A percentile compares a stretch with the other conserved stretches of the same genome.
Conservation (phyloP, 2,797 vertebrate genomes). For the Darevskia mixta region DNA sequence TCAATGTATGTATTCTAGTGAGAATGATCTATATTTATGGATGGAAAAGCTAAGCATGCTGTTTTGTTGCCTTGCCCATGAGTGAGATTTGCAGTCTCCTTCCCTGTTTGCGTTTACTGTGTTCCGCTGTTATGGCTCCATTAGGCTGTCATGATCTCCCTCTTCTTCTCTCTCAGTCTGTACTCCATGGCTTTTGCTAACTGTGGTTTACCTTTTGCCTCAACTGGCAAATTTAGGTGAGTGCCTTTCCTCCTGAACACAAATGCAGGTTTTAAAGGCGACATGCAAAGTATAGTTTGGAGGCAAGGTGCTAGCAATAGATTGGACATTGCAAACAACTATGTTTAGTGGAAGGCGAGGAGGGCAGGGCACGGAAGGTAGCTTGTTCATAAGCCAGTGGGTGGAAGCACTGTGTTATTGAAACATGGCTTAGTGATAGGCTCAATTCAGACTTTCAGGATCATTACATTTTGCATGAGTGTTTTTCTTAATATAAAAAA, state of each 20-base stretch:
- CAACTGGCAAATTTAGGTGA: background rate
- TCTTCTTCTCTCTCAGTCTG: background rate
- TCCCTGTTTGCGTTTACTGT: background rate
- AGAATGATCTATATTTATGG: background rate
- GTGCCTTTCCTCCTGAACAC: background rate
- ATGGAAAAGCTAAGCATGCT: background rate
- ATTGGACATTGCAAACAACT: background rate
- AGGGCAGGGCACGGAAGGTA: background rate
- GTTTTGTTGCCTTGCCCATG: too few relatives aligned
- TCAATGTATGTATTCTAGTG: background rate
- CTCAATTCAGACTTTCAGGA: background rate
- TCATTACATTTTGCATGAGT: background rate
- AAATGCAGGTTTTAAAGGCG: background rate
- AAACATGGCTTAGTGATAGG: background rate
- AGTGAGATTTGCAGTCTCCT: background rate
- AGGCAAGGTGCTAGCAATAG: background rate
- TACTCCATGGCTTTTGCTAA: background rate
- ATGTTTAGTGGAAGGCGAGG: background rate
- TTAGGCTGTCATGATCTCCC: background rate
- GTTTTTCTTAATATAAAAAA: background rate
- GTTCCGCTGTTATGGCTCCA: background rate
- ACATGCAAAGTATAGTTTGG: background rate
- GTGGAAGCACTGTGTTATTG: background rate
- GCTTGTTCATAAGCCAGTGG: background rate
- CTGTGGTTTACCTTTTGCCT: background rate